phyloP scores from a whole-genome alignment of 2,888 invertebrate genomes.

The Nymphalis urticae region DNA sequence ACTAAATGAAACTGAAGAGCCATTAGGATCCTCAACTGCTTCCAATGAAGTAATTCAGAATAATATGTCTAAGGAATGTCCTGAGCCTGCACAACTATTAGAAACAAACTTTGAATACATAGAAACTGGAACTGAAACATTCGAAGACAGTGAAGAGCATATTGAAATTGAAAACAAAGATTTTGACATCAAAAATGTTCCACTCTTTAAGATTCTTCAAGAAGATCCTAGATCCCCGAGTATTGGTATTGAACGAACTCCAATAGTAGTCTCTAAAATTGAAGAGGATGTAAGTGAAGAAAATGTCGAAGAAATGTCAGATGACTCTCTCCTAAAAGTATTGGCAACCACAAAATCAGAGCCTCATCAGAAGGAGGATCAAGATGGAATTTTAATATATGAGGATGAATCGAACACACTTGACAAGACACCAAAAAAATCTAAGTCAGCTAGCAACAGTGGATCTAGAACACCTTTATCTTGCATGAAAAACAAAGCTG shows the following conservation, averaged over 20 bases:
- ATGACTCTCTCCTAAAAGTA: constrained; percentile 71
- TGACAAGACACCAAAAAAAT: constrained; percentile 65
- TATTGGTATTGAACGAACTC: constrained; percentile 74
- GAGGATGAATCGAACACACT: constrained; percentile 73
- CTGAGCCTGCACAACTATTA: constrained; percentile 71
- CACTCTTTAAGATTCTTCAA: constrained; percentile 59
- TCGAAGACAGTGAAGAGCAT: constrained; percentile 52
- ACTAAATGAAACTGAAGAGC: constrained; percentile 61
- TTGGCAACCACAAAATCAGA: constrained; percentile 67
- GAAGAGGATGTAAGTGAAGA: constrained; percentile 49
- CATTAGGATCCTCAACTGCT: constrained; percentile 69
- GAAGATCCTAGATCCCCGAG: constrained; percentile 77
- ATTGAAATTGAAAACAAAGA: constrained; percentile 20
- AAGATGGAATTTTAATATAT: constrained; percentile 80
- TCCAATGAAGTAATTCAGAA: constrained; percentile 68
- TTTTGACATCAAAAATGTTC: constrained; percentile 43
- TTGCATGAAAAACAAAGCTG: constrained; percentile 76
- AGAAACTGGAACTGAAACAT: constrained; percentile 58
- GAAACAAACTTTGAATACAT: constrained; percentile 84
- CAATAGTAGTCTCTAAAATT: constrained; percentile 66
- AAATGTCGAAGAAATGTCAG: constrained; percentile 76
- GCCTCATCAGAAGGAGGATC: constrained; percentile 53
- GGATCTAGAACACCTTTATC: constrained; percentile 74
- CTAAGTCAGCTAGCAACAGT: constrained; percentile 58
- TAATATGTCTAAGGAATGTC: constrained; percentile 54